Base-by-base conservation (phyloP, 2,113 vertebrate genomes). In the Lathamus discolor region DNA sequence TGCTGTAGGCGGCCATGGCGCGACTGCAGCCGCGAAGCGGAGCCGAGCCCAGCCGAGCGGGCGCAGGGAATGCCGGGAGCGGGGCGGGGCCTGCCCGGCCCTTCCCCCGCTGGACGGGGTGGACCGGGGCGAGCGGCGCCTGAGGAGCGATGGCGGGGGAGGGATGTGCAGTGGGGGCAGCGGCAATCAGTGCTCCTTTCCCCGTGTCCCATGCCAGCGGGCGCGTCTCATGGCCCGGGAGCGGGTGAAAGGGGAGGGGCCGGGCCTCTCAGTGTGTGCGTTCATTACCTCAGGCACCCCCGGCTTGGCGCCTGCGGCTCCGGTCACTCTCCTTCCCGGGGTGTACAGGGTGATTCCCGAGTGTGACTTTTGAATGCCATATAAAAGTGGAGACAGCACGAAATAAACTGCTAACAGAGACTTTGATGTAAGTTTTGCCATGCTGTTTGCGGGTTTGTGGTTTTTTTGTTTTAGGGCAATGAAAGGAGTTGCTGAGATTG, bases 1-100 rank as follows among this genome's bases (percentile, higher is more conserved):
- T 99, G 98, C 99, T 99, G 96, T 99, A 97, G 66, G 97, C 98
- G 97, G 99, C 99, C 99, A 99, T 99, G 93, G 98, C 63, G 89
- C 76, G 57, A 91, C 5, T 4, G 25, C 54, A 73, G 63, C 92
- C 62, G 22, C 89, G 3, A 67, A 86, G 16, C 49, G 6, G 22
- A 64, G 39, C 54, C 76, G 67, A 88, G 93, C 82, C 17, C 10
- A 54, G 33, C 7, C 82, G 78, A 84, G 91, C 94, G 49, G 91
- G 75, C 96, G 97, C 97, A 66, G 44, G 54, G 97, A 23, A 93
- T 84, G 96, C 90, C 94, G 97, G 97, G 96, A 96, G 57, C 41
- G 37, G 54, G n/a, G 62, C 55, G 61, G 93, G 33, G 52, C 81
- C 29, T 31, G n/a, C 9, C 13, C 51, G 18, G 27, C 66, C 41